phyloP scores from a whole-genome alignment of 2,797 vertebrate species.

The Alexandromys oeconomus region DNA sequence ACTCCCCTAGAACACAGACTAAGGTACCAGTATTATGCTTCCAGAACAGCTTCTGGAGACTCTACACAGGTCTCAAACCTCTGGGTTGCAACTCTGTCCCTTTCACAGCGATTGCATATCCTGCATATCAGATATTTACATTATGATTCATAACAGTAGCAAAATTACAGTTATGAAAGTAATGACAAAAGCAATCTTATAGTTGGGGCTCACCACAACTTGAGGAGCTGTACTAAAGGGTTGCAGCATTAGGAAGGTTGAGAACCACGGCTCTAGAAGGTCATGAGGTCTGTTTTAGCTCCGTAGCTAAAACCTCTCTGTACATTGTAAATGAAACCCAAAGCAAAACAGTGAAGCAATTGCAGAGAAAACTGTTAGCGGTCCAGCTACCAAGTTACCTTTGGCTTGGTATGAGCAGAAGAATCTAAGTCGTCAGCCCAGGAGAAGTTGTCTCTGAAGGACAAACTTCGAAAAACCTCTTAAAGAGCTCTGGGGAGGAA shows the following conservation, averaged over 20 bases:
- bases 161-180: not conserved
- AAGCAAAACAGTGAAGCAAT: constrained; percentile 11
- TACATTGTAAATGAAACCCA: not conserved
- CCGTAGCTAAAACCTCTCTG: not conserved
- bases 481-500: constrained; percentile 57
- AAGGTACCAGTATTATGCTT: not conserved
- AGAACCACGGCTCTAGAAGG: not conserved
- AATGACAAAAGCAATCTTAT: not conserved
- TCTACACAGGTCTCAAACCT: not conserved
- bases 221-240: not conserved
- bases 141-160: not conserved
- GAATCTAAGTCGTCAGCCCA: constrained; percentile 23
- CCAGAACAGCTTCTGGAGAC: not conserved
- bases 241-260: not conserved
- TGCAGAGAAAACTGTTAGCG: constrained; percentile 20
- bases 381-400: constrained; percentile 4
- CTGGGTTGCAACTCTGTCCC: not conserved
- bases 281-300: too few species aligned
- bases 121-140: not conserved
- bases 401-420: constrained; percentile 35
- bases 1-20: accelerated
- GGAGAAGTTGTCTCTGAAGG: constrained; percentile 54
- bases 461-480: constrained; percentile 33
- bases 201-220: not conserved
- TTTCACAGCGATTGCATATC: not conserved